Evolutionary conservation across 2,888 invertebrate species (phyloP).

Genomic region (Lasioglossum leucozonium): DNA sequence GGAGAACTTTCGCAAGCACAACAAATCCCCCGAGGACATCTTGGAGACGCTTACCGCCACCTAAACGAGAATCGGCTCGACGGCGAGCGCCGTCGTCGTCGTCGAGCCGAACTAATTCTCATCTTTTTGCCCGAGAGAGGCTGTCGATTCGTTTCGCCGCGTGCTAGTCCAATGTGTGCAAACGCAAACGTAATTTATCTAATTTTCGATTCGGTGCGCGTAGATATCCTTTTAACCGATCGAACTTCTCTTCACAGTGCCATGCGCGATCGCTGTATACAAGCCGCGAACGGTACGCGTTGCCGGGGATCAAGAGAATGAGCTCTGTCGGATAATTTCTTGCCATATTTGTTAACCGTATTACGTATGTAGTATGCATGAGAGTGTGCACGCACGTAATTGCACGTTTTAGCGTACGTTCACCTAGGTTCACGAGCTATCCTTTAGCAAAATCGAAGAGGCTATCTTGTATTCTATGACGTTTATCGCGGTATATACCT

Average conservation of each 20-base stretch:
- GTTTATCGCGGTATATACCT: constrained; percentile 25
- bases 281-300: neutral
- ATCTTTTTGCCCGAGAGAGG: too few species aligned
- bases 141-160: neutral
- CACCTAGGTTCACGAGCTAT: neutral
- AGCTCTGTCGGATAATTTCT: constrained; percentile 46
- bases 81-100: neutral
- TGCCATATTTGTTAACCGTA: constrained; percentile 64
- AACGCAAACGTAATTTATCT: constrained; percentile 13
- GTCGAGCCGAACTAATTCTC: neutral
- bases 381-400: constrained; percentile 25
- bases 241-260: constrained; percentile 54
- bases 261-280: too few species aligned
- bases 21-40: constrained; percentile 91
- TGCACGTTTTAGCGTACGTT: constrained; percentile 30
- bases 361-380: constrained; percentile 19
- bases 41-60: constrained; percentile 89
- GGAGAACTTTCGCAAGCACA: constrained; percentile 90
- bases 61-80: constrained; percentile 24
- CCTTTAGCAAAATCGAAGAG: constrained; percentile 58
- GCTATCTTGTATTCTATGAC: constrained; percentile 35
- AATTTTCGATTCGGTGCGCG: constrained; percentile 5
- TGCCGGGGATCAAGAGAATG: neutral
- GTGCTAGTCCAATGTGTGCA: constrained; percentile 47
- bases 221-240: neutral